Percentiles rank a stretch among this genome's conserved stretches.
Conservation (phyloP, 1,140 invertebrate species). For the Nephila pilipes region DNA sequence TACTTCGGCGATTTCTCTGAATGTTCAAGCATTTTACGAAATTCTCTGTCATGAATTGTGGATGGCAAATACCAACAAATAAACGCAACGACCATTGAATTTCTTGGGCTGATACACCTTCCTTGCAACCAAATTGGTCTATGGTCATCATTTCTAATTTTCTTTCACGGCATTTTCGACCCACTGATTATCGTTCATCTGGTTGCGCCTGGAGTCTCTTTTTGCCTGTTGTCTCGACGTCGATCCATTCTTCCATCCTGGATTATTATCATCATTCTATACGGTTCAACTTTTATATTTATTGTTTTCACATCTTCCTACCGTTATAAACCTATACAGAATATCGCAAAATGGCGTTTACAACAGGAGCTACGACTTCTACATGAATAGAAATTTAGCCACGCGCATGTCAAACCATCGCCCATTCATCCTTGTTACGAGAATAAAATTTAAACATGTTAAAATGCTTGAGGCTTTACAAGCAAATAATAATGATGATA, state of each 20-base stretch:
- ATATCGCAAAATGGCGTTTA: not conserved
- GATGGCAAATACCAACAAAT: constrained; percentile 95
- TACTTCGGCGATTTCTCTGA: constrained; percentile 87
- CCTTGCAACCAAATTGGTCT: constrained; percentile 79
- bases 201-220: not conserved
- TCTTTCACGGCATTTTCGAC: constrained; percentile 74
- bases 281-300: not conserved
- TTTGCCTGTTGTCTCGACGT: constrained; percentile 4
- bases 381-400: no score
- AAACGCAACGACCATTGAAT: constrained; percentile 94
- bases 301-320: constrained; percentile 28
- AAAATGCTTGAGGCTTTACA: no score
- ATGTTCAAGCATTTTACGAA: constrained; percentile 83
- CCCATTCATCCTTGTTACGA: no score
- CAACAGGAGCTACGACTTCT: no score
- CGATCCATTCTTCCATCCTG: not conserved
- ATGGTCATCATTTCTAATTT: constrained; percentile 77
- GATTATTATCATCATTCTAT: not conserved
- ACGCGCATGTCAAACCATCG: no score
- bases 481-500: no score
- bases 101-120: constrained; percentile 86
- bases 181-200: constrained; percentile 49
- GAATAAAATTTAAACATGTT: no score
- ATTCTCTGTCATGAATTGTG: constrained; percentile 85
- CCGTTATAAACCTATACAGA: not conserved